Evolutionary conservation across 1,140 invertebrate genomes (phyloP).

Genomic region (Solen grandis): DNA sequence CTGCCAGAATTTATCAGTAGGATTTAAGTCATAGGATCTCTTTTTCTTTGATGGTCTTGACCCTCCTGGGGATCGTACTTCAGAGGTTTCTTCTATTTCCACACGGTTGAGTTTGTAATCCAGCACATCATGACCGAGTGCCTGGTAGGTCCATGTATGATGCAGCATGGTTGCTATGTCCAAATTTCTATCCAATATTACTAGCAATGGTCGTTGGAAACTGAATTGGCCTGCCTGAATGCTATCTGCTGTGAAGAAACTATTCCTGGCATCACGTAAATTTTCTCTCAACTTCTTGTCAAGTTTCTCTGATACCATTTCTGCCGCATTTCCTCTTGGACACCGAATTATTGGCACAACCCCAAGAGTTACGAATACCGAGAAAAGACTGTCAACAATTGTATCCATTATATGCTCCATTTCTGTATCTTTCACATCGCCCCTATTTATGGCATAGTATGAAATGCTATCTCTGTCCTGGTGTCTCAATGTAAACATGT

Average conservation of each 20-base stretch:
- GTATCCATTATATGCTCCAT: conserved; percentile 97
- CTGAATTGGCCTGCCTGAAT: conserved; percentile 88
- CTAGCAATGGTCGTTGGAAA: conserved; percentile 95
- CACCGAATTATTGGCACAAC: conserved; percentile 97
- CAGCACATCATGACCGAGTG: conserved; percentile 96
- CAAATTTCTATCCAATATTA: conserved; percentile 96
- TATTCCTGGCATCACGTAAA: conserved; percentile 97
- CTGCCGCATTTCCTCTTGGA: conserved; percentile 97
- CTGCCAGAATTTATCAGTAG: conserved; percentile 94
- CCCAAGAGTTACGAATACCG: conserved; percentile 97
- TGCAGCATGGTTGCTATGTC: conserved; percentile 98
- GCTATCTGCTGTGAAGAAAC: conserved; percentile 94
- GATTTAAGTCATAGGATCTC: conserved; percentile 94
- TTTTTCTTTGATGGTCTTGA: conserved; percentile 81
- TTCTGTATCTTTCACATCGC: conserved; percentile 96
- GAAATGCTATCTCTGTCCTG: conserved; percentile 94
- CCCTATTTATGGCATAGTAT: conserved; percentile 97
- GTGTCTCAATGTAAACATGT: conserved; percentile 96
- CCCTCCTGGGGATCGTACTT: conserved; percentile 69
- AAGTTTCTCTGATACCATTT: conserved; percentile 98
- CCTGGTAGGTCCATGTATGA: conserved; percentile 99
- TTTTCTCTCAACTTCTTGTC: conserved; percentile 99
- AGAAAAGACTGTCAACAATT: conserved; percentile 98
- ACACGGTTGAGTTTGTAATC: conserved; percentile 94
- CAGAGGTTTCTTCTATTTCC: conserved; percentile 88